These are phyloP conservation scores for Andricus curvator DNA, from an alignment of 2,888 invertebrate species.

Conservation along the genomic window DNA sequence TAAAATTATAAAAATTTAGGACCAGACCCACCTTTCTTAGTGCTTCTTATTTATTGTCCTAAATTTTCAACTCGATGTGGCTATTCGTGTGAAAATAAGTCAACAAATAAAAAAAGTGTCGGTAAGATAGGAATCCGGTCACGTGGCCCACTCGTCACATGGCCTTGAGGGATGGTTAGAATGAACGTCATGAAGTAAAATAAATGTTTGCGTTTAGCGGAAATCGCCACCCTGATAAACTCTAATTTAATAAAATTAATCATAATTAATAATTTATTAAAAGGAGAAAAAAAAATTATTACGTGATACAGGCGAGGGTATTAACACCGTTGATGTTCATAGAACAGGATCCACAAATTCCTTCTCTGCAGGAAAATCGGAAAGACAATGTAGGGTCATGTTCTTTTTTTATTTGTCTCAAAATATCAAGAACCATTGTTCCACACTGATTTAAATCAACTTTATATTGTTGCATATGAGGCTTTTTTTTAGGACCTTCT, in stretches of 20 bases:
- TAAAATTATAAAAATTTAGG: no score
- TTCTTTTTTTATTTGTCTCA: constrained; percentile 82
- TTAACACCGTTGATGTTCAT: constrained; percentile 85
- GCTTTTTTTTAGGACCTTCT: constrained; percentile 78
- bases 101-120: no score
- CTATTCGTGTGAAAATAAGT: no score
- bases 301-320: constrained; percentile 81
- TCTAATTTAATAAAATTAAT: no score
- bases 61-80: no score
- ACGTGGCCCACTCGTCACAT: no score
- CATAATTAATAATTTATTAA: neutral
- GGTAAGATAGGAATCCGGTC: no score
- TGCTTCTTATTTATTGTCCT: no score
- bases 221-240: accelerated
- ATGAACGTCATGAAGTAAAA: no score
- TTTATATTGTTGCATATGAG: constrained; percentile 81
- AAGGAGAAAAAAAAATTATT: constrained; percentile 44
- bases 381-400: constrained; percentile 83
- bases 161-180: no score
- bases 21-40: no score
- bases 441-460: constrained; percentile 82
- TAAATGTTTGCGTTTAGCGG: no score
- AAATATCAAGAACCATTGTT: constrained; percentile 82
- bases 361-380: constrained; percentile 83
- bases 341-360: constrained; percentile 84